Evolutionary conservation across 2,113 vertebrate genomes (phyloP), one percentile per base, ranked within the genome.

Genomic region (Melanerpes formicivorus): DNA sequence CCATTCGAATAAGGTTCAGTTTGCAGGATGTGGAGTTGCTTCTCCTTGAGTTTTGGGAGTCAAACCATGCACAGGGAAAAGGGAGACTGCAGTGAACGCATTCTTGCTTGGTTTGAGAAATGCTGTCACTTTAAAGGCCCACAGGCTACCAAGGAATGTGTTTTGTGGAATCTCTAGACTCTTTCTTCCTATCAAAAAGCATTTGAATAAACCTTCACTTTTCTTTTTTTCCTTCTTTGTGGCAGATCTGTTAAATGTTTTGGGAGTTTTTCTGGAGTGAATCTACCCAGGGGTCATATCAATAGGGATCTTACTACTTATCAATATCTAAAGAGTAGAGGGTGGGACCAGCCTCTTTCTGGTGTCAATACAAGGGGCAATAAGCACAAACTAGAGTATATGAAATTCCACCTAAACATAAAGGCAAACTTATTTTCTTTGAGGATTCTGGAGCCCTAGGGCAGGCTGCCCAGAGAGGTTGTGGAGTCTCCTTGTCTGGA

Each of bases 81-180:
- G 37, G 69, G 30, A 82, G 60, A 32, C 25, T 55, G 55, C 71
- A 74, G 22, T 2, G 44, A 93, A 27, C 40, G 4, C 69, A 52
- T 58, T 71, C 27, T 81, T 91, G 67, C 84, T 81, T 69, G 79
- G 19, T 10, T 65, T 69, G 12, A 70, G 64, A 75, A 87, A 82
- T 44, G 34, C 52, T 91, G 87, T 84, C 87, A 89, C 91, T 88
- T 92, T 27, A 90, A 93, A 93, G 86, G 50, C 66, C 22, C 50
- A 66, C 73, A 60, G 79, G 23, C 63, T 88, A 80, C 59, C 63
- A 72, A 62, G 37, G 48, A 66, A 90, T 92, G 63, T 73, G 50
- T 25, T 52, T 84, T 79, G 50, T 93, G 66, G 54, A 10, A 11
- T 70, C 54, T 93, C 63, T 46, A 42, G 8, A 54, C 15, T 73